Evolutionary conservation across 2,797 vertebrate genomes (phyloP).

Genomic region (Molossus alvarezi): DNA sequence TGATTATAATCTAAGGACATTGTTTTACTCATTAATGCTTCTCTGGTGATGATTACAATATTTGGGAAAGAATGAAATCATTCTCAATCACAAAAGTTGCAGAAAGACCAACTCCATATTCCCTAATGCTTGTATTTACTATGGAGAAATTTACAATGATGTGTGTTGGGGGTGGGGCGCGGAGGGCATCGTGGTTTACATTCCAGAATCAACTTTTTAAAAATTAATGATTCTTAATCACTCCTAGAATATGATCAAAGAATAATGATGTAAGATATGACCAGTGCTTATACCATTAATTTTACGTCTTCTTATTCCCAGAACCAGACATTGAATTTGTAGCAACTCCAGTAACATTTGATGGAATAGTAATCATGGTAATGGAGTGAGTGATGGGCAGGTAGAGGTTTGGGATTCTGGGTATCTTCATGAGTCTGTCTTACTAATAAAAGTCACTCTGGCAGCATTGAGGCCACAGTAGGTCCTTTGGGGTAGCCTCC

Average conservation of each 20-base stretch:
- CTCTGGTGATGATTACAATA: neutral
- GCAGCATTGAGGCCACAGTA: neutral
- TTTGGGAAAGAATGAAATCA: neutral
- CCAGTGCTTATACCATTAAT: neutral
- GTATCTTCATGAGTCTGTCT: neutral
- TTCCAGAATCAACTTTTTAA: neutral
- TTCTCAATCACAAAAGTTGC: neutral
- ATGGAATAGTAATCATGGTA: neutral
- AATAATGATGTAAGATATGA: neutral
- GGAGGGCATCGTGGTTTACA: neutral
- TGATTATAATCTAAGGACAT: neutral
- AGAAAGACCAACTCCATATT: neutral
- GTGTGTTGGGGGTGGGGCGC: neutral
- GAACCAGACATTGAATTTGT: neutral
- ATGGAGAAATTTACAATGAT: neutral
- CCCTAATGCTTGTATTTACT: neutral
- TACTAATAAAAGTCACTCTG: neutral
- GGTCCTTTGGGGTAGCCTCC: neutral
- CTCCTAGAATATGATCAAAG: neutral
- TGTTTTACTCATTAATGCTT: neutral
- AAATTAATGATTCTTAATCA: neutral
- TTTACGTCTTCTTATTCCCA: slow-evolving; percentile 7
- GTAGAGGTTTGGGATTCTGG: neutral
- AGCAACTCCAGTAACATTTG: neutral
- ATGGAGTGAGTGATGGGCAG: neutral